phyloP scores from a whole-genome alignment of 2,888 invertebrate species.

The Apamea epomidion region DNA sequence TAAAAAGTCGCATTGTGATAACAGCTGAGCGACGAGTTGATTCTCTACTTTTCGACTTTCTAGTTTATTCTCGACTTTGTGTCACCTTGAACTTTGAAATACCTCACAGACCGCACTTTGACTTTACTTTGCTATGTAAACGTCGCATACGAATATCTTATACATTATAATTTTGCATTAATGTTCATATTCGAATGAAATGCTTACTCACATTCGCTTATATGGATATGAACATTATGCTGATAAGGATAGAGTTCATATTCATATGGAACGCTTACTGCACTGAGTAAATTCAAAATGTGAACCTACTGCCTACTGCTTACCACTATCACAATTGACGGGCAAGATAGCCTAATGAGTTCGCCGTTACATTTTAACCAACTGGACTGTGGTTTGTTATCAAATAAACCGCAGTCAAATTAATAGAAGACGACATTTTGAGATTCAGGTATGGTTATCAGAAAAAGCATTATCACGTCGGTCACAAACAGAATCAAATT shows the following conservation, averaged over 20 bases:
- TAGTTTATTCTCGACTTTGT: background rate
- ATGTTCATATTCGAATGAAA: background rate
- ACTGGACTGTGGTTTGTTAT: background rate
- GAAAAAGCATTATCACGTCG: background rate
- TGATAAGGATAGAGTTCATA: too few relatives aligned
- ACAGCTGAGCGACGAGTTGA: background rate
- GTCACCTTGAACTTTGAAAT: background rate
- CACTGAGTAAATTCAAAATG: too few relatives aligned
- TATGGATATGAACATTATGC: background rate
- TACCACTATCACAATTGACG: background rate
- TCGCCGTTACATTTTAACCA: background rate
- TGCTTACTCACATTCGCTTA: background rate
- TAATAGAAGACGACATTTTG: background rate
- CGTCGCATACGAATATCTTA: background rate
- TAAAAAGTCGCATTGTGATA: background rate
- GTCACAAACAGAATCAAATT: background rate
- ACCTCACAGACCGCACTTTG: too few relatives aligned
- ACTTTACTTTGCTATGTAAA: background rate
- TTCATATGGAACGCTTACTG: background rate
- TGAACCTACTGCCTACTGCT: background rate
- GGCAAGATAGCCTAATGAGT: constrained; percentile 6
- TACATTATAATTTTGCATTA: background rate
- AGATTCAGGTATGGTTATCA: background rate
- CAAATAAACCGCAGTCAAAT: background rate
- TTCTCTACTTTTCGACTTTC: background rate